A percentile compares a stretch with the other conserved stretches of the same genome.
phyloP scores from a whole-genome alignment of 92 coral and sea anemone genomes.

The Umimayanthus chanpuru region DNA sequence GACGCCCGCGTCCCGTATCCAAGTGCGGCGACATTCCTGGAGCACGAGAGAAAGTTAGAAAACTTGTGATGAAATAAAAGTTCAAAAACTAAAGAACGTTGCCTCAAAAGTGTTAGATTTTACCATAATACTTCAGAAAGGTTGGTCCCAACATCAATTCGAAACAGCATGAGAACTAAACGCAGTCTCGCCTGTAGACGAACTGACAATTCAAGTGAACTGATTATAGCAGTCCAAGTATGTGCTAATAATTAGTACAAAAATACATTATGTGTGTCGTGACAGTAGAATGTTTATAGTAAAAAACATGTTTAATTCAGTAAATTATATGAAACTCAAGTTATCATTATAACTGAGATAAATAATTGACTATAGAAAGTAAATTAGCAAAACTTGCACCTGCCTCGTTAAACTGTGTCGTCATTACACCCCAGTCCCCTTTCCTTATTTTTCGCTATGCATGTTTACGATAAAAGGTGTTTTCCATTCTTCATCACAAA shows the following conservation, averaged over 20 bases:
- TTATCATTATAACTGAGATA: background rate
- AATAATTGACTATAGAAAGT: background rate
- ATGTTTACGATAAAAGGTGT: background rate
- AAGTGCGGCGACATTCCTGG: constrained; percentile 72
- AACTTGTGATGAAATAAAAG: background rate
- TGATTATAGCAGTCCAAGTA: background rate
- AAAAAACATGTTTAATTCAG: background rate
- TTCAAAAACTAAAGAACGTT: background rate
- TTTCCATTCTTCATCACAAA: too few relatives aligned
- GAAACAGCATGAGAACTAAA: background rate
- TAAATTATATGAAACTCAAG: background rate
- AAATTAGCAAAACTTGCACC: background rate
- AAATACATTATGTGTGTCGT: background rate
- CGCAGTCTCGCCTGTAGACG: too few relatives aligned
- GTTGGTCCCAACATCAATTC: constrained; percentile 53
- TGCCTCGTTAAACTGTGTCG: background rate
- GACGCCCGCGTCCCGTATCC: constrained; percentile 80
- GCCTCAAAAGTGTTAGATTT: background rate
- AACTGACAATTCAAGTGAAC: background rate
- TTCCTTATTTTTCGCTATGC: too few relatives aligned
- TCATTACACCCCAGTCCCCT: background rate
- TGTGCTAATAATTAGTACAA: background rate
- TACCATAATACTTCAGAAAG: constrained; percentile 88
- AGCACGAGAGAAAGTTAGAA: background rate
- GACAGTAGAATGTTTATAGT: background rate